These are phyloP conservation scores for Matsumyia berberina DNA, from an alignment of 2,888 invertebrate species.

Conservation along the genomic window DNA sequence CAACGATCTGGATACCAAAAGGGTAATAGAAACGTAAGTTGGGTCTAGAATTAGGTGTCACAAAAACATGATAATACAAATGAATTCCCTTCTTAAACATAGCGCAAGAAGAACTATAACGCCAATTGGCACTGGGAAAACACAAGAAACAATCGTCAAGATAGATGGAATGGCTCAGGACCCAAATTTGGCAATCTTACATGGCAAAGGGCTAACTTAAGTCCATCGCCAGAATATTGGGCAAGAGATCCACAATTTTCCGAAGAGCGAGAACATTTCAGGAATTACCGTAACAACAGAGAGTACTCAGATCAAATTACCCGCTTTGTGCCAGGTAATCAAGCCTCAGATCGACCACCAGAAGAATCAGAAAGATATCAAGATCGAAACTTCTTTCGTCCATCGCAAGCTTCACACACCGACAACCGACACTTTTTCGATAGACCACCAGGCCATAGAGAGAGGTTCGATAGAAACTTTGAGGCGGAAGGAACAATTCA, in stretches of 20 bases:
- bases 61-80: too few relatives aligned
- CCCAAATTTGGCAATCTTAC: conserved; percentile 28
- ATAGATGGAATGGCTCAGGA: conserved; percentile 17
- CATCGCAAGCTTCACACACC: neutral
- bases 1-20: conserved; percentile 3
- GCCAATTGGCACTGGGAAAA: conserved; percentile 22
- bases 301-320: too few relatives aligned
- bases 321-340: too few relatives aligned
- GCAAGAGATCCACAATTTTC: too few relatives aligned
- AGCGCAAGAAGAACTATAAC: conserved; percentile 20
- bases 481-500: neutral
- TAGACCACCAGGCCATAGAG: neutral
- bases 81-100: neutral
- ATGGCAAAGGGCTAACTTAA: conserved; percentile 35
- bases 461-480: too few relatives aligned
- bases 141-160: neutral
- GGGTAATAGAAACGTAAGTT: conserved; percentile 13
- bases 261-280: too few relatives aligned
- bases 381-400: neutral
- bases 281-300: too few relatives aligned
- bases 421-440: neutral
- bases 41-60: neutral
- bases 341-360: too few relatives aligned
- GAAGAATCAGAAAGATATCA: too few relatives aligned
- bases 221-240: neutral